Evolutionary conservation across 2,888 invertebrate genomes (phyloP), one percentile per base, ranked within the genome.

Genomic region (Rhingia rostrata): DNA sequence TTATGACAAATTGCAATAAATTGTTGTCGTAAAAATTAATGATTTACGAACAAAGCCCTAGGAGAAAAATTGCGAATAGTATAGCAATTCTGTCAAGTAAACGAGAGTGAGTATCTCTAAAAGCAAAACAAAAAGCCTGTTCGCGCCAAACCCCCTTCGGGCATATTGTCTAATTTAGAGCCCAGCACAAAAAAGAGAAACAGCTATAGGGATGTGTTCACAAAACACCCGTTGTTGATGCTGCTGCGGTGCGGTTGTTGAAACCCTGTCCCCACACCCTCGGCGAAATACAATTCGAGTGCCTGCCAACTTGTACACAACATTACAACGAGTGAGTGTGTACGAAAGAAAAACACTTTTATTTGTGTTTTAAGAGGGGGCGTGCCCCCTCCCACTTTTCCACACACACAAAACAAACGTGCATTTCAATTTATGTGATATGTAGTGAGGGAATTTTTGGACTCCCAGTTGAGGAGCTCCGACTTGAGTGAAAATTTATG

Each of bases 401-500:
- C 69, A 61, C 33, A 61, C 30, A 69, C 64, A 63, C 39, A 69
- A 33, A 70, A 70, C 54, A 49, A 32, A 35, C 41, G 47, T 45
- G 60, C 72, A 77, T 82, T 82, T 78, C 82, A 78, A 78, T 77
- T 82, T 82, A 70, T 70, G 60, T 60, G 22, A 22, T 80, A 77
- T 82, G 41, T 77, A 51, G 77, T 53, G 41, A 72, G 77, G 70
- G 64, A 77, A 60, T 82, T 77, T 70, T 53, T 43, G 10, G 5
- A 33, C 33, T 70, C 74, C 35, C 47, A 43, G 78, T 10, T 22
- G 43, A 69, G 77, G 75, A 22, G 47, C 33, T 61, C 54, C 39
- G 10, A 70, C 53, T 70, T 78, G 78, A 82, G 82, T 82, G 78
- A 72, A 82, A 82, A 77, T 78, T 61, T 61, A 53, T 72, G 82